A percentile compares a stretch with the other conserved stretches of the same genome.
These are phyloP conservation scores for Lacanobia wlatinum DNA, from an alignment of 2,888 invertebrate species.

Conservation along the genomic window DNA sequence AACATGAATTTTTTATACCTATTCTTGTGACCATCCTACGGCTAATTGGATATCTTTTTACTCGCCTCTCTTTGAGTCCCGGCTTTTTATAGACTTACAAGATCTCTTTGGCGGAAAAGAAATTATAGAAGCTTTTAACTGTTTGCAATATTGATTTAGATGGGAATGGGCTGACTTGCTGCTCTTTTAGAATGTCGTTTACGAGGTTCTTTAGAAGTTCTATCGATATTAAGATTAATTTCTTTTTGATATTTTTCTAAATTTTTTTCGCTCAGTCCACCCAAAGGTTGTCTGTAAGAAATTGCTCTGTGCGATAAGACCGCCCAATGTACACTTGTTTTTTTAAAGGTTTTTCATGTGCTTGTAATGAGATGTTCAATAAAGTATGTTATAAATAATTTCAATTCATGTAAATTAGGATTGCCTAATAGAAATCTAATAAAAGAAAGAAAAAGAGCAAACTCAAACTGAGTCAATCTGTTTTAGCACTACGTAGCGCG, in stretches of 20 bases:
- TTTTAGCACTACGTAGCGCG: not conserved
- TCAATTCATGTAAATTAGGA: no score
- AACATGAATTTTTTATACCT: slow-evolving; percentile 68
- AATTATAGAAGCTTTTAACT: slow-evolving; percentile 26
- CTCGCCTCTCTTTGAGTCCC: slow-evolving; percentile 49
- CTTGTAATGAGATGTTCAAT: no score
- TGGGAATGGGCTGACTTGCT: not conserved
- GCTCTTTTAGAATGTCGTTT: slow-evolving; percentile 7
- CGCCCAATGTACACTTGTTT: not conserved
- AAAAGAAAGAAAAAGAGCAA: no score
- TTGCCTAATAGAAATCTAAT: no score
- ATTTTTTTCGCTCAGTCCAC: no score
- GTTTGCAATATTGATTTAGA: slow-evolving; percentile 35
- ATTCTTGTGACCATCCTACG: slow-evolving; percentile 59
- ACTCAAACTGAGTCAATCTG: not conserved
- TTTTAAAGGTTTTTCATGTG: not conserved
- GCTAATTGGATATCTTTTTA: slow-evolving; percentile 73
- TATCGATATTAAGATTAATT: not conserved
- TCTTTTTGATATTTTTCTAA: no score
- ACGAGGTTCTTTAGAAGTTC: not conserved
- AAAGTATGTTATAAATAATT: no score
- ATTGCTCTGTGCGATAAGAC: no score
- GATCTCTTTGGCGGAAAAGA: slow-evolving; percentile 34
- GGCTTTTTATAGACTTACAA: slow-evolving; percentile 56
- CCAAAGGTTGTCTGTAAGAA: no score